Conservation (phyloP, 2,113 vertebrate genomes). For the Drymodes brunneopygia region DNA sequence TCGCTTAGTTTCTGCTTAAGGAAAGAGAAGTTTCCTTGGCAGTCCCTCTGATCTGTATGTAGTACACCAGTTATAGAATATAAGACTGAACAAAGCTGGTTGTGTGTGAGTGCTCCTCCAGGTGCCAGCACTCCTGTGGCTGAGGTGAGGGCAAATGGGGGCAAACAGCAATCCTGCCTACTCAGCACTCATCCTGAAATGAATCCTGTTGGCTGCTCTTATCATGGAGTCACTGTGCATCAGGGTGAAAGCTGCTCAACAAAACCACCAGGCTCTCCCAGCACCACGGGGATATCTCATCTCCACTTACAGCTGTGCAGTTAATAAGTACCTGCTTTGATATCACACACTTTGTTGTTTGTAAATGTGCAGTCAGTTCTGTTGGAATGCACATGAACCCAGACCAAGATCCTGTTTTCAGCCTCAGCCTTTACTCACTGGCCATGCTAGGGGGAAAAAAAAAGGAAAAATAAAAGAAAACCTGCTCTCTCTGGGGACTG, state of each 20-base stretch:
- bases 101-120: background rate
- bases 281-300: background rate
- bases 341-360: background rate
- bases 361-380: background rate
- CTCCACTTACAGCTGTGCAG: background rate
- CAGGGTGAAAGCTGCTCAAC: background rate
- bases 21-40: background rate
- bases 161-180: background rate
- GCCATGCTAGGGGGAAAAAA: background rate
- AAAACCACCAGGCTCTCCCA: background rate
- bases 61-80: background rate
- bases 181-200: background rate
- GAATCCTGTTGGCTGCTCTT: background rate
- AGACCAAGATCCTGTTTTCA: background rate
- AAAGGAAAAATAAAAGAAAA: background rate
- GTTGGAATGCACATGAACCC: background rate
- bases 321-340: background rate
- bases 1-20: background rate
- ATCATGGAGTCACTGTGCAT: background rate
- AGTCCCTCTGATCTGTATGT: background rate
- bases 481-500: background rate
- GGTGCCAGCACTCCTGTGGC: rapidly evolving
- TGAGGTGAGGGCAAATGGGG: background rate
- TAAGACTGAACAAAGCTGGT: background rate
- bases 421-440: background rate